Base-by-base conservation (phyloP, 2,113 vertebrate genomes). In the Tyrannus savana region DNA sequence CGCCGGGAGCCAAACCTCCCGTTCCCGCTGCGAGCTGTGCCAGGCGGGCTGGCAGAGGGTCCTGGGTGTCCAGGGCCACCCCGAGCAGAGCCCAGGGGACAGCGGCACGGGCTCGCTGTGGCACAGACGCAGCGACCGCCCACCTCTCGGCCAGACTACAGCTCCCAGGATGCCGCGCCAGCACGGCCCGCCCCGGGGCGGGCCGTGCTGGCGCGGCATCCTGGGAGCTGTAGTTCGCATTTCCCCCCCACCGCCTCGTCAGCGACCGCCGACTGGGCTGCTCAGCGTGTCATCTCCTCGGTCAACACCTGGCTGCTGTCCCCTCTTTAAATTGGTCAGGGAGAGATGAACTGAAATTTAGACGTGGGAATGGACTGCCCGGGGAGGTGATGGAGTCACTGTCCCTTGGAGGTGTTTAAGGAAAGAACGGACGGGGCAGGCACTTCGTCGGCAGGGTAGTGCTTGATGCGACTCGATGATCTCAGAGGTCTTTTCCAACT, bases 171-270 rank as follows among this genome's bases (percentile, higher is more conserved):
- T 79, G 89, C 89, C 77, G 3, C 19, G 91, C 69, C 39, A 39
- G 39, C 39, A 39, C 39, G 44, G 50, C 3, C 14, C 7, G 0
- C 3, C 1, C 2, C 2, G 2, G 2, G 3, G 4, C 0, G 1
- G 8, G 14, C 2, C 0, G 6, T 2, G 5, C 19, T 21, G 12
- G 69, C 59, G 6, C 3, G 3, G 79, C 79, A 35, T 44, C 46
- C 55, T 82, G 95, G 96, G 91, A 89, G 24, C 0, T 52, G 89
- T 78, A 89, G 95, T 91, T 16, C 7, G 3, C 9, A 0, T 7
- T 1, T 2, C 10, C 1, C 4, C 4, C 5, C 3, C 5, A 15
- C 44, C 21, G 5, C 47, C 47, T 12, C 49, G 44, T 19, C 44
- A 15, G 49, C 25, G 49, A 14, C 49, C 25, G 14, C 49, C 25